Base-by-base conservation (phyloP, 1,140 invertebrate species). In the Triops cancriformis region DNA sequence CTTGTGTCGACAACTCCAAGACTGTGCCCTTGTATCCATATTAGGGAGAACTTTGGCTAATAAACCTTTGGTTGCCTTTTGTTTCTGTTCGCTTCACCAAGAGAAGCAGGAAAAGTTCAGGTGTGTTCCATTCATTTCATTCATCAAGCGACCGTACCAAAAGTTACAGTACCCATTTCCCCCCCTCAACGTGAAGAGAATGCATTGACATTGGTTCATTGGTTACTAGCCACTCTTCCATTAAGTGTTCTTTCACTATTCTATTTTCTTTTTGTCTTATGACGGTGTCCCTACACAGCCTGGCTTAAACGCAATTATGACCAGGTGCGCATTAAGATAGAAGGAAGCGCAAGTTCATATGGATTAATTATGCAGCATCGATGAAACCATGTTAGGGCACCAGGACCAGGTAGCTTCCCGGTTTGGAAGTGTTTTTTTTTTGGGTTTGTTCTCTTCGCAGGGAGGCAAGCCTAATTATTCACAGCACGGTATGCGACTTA, bases 331-430 rank as follows among this genome's bases (percentile, higher is more conserved):
- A 23, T 64, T 64, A 64, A 64, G 11, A 64, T 6, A 18, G 23
- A 18, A 18, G 23, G 51, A 37, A 37, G 31, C 7, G 31, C 31
- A 37, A 37, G 31, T 37, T 23, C 51, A 64, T 64, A 64, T 64
- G 51, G 51, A 64, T 64, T 64, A 64, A 64, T 64, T 64, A 64
- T 64, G 51, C 51, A 64, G 51, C 51, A 64, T 23, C 51, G 51
- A 23, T 64, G 51, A 37, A 37, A 64, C 51, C 51, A 64, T n/a
- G 51, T 64, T 64, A 64, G 51, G 51, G 23, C 51, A 64, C 31
- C 31, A 37, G 7, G 31, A 37, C 2, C 31, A 37, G 31, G 31
- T 37, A 37, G 31, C 31, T 37, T 37, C 31, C 31, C 31, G 31
- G 31, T 37, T 37, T 37, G n/a, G n/a, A n/a, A 37, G 51, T 18